Evolutionary conservation across 2,888 invertebrate genomes (phyloP), one percentile per base, ranked within the genome.

Genomic region (Theretra japonica): DNA sequence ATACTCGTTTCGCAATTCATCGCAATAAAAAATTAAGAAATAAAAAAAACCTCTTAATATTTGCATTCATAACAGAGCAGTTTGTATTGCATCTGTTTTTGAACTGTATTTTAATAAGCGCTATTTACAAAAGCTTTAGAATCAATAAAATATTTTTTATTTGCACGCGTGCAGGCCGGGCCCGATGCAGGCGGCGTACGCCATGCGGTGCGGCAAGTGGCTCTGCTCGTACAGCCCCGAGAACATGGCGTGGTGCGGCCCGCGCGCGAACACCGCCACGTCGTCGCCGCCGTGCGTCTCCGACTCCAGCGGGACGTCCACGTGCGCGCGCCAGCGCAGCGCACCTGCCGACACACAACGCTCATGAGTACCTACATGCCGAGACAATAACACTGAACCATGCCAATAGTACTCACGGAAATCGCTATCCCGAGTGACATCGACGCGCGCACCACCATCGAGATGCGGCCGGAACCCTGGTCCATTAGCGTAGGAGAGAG

Each of bases 201-300:
- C 96, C 93, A 97, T 96, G 70, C 96, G 96, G 88, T 97, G 96
- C 23, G 97, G 96, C 75, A 98, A 95, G 83, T 96, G 96, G 85
- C 96, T 96, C 92, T 98, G 97, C 85, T 98, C 97, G 86, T 96
- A 96, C 59, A 96, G 95, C 3, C 97, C 97, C 19, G 96, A 94
- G 88, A 98, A 97, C 72, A 98, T 91, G 86, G 96, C 96, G 59
- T 97, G 95, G 93, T 96, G 96, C 5, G 97, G 97, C 69, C 96
- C 98, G 62, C 88, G 88, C 77, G 96, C 96, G 89, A 96, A 97
- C 65, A 97, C 96, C 0, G 95, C 95, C 30, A 97, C 97, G 92
- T 98, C 97, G 78, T 97, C 97, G 0, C 97, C 97, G 4, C 96
- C 97, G 87, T 97, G 97, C 15, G 97, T 97, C 84, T 97, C 97